Evolutionary conservation across 2,888 invertebrate genomes (phyloP), one percentile per base, ranked within the genome.

Genomic region (Aquatica leii): DNA sequence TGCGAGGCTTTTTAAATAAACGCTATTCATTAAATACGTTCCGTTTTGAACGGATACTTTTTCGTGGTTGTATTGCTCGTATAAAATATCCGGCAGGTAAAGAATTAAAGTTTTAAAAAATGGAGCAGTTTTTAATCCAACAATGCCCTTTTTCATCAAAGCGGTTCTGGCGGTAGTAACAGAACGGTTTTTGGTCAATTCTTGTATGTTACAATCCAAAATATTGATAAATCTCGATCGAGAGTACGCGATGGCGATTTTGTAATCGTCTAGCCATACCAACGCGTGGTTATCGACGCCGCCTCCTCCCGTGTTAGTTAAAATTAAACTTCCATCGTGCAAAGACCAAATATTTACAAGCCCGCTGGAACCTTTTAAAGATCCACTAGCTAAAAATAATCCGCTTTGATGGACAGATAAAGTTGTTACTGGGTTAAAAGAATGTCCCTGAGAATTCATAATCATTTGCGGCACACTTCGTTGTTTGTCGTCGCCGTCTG

Each of bases 311-410:
- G 84, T 82, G 18, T 82, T 76, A 0, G 86, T 86, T 70, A 87
- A 84, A 5, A 87, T 78, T 43, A 88, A 75, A 62, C 83, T 83
- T 0, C 86, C 86, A 76, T 87, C 85, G 76, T 85, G 81, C 14
- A 88, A 76, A 0, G 86, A 86, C 88, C 88, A 88, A 58, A 88
- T 82, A 72, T 88, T 88, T 2, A 87, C 81, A 68, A 86, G 82
- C 5, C 69, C 65, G 58, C 71, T 77, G 1, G 76, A 73, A n/a
- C 80, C 81, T 73, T 82, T 82, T 1, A 78, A 70, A 71, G 82
- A 83, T 66, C 86, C 87, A 66, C 86, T 84, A 0, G 86, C 86
- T 58, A 88, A 73, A 67, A 87, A 78, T 37, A 84, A 77, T 1
- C 85, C 86, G 65, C 79, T 81, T 12, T 81, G 78, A 74, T 86